These are phyloP conservation scores for Euproctis similis DNA, from an alignment of 2,888 invertebrate species.

Conservation along the genomic window DNA sequence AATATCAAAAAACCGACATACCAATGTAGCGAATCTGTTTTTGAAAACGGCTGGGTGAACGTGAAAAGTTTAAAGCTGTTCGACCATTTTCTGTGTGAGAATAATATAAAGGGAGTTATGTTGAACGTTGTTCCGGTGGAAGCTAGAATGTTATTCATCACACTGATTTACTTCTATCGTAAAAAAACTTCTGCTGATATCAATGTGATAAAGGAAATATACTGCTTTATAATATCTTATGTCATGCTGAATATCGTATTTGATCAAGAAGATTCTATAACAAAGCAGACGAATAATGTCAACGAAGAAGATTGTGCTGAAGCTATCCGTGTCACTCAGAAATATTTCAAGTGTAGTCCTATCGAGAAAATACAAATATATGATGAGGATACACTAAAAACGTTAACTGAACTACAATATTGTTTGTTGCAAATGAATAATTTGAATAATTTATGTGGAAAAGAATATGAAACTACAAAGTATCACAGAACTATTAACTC, in stretches of 20 bases:
- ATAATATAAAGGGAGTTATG: constrained; percentile 10
- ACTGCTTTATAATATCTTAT: constrained; percentile 29
- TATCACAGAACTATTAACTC: constrained; percentile 31
- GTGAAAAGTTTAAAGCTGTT: constrained; percentile 11
- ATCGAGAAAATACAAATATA: constrained; percentile 15
- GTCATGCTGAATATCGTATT: constrained; percentile 23
- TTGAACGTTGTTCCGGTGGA: constrained; percentile 23
- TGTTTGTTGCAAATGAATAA: constrained; percentile 32
- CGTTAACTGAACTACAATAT: constrained; percentile 28
- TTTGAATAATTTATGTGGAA: constrained; percentile 35
- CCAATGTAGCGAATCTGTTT: constrained; percentile 20
- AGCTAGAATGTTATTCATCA: constrained; percentile 25
- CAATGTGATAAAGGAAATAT: constrained; percentile 16
- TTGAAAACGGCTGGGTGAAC: constrained; percentile 36
- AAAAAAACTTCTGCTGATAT: constrained; percentile 13
- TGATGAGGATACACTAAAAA: constrained; percentile 14
- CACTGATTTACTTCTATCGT: constrained; percentile 29
- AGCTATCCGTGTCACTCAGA: background rate
- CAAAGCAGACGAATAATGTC: no score
- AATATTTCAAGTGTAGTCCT: constrained; percentile 13
- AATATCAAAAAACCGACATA: constrained; percentile 21
- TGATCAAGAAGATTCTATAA: no score
- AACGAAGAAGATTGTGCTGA: no score
- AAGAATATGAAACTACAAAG: constrained; percentile 16
- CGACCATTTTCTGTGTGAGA: constrained; percentile 12